phyloP scores from a whole-genome alignment of 2,888 invertebrate species.

The Athalia rosae region DNA sequence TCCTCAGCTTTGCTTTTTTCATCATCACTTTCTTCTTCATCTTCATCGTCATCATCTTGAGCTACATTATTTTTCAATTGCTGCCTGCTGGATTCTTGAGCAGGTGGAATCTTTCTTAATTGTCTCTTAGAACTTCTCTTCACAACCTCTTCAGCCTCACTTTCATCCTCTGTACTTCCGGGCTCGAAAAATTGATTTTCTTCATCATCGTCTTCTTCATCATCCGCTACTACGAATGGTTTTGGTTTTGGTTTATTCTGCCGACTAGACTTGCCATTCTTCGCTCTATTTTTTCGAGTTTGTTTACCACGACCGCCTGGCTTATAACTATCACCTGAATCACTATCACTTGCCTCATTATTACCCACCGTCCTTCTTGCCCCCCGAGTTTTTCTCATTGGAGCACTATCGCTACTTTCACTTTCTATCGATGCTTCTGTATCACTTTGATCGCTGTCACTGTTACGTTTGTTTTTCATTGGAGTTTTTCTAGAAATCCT shows the following conservation, averaged over 20 bases:
- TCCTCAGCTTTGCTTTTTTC: conserved; percentile 56
- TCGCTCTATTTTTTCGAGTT: conserved; percentile 64
- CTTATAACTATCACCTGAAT: conserved; percentile 77
- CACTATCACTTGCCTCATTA: conserved; percentile 69
- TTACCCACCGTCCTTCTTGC: conserved; percentile 62
- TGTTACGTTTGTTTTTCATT: conserved; percentile 54
- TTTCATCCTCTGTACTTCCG: conserved; percentile 61
- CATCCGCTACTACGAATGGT: conserved; percentile 56
- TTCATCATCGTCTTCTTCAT: conserved; percentile 61
- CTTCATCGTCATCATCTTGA: conserved; percentile 52
- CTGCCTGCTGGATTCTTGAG: conserved; percentile 47
- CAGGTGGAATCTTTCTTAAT: conserved; percentile 45
- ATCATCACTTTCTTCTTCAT: conserved; percentile 50
- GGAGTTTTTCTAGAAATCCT: conserved; percentile 56
- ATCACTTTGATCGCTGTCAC: conserved; percentile 63
- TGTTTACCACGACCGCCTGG: conserved; percentile 72
- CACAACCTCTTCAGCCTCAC: conserved; percentile 54
- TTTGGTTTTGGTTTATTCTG: conserved; percentile 47
- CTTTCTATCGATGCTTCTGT: conserved; percentile 62
- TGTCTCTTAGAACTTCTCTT: conserved; percentile 50
- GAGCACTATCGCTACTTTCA: conserved; percentile 66
- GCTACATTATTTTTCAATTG: conserved; percentile 48
- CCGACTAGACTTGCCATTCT: conserved; percentile 61
- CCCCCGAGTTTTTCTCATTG: conserved; percentile 60
- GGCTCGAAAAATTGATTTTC: conserved; percentile 55